These are phyloP conservation scores for Jordanella pulchra DNA, from an alignment of 2,797 vertebrate species.

Conservation along the genomic window DNA sequence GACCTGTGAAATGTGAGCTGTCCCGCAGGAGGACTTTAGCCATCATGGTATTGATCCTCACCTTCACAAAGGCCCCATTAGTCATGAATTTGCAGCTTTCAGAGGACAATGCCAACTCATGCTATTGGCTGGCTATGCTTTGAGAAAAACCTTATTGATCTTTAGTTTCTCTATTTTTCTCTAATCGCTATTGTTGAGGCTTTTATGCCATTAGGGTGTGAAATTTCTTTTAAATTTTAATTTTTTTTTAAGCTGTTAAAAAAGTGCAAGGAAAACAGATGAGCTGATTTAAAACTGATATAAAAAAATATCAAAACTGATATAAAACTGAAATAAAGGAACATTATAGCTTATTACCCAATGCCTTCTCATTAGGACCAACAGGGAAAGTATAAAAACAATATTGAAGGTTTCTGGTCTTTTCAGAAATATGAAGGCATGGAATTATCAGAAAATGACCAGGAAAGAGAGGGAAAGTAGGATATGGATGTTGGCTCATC, in stretches of 20 bases:
- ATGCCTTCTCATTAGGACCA: background rate
- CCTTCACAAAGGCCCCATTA: conserved; percentile 38
- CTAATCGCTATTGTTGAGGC: background rate
- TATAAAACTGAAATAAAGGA: background rate
- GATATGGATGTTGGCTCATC: conserved; percentile 17
- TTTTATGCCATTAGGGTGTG: background rate
- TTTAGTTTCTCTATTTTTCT: conserved; percentile 26
- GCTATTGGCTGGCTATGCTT: conserved; percentile 19
- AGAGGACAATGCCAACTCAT: background rate
- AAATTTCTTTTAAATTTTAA: conserved; percentile 10
- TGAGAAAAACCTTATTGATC: conserved; percentile 21
- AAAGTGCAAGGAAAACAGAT: conserved; percentile 7
- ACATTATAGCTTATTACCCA: background rate
- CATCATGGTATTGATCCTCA: conserved; percentile 55
- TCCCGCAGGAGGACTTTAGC: conserved; percentile 23
- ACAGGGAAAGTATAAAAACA: background rate
- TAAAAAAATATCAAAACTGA: too few species aligned
- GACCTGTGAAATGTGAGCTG: conserved; percentile 37
- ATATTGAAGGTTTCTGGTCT: background rate
- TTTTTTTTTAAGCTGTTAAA: background rate
- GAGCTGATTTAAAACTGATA: too few species aligned
- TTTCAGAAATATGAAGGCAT: background rate
- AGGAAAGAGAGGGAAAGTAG: background rate
- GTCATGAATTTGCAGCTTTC: conserved; percentile 37
- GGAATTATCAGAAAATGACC: background rate